Evolutionary conservation across 2,888 invertebrate genomes (phyloP).

Genomic region (Acholoe squamosa): DNA sequence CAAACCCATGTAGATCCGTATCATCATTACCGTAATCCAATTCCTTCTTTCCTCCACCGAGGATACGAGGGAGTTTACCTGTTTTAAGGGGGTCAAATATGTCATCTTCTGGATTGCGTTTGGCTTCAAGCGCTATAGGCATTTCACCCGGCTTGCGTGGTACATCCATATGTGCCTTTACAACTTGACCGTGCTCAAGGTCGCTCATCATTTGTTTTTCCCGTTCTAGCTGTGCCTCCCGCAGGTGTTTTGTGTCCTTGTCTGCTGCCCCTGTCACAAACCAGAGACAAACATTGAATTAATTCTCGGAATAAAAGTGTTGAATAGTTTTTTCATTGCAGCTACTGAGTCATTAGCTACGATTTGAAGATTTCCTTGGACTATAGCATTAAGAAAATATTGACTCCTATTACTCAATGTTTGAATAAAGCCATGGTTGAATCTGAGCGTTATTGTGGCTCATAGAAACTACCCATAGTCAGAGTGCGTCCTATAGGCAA

Average conservation of each 20-base stretch:
- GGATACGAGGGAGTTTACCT: constrained; percentile 49
- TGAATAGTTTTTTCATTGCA: too few species aligned
- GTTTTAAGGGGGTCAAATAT: constrained; percentile 47
- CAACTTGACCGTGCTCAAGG: constrained; percentile 53
- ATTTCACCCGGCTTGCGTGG: not conserved
- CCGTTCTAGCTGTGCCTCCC: not conserved
- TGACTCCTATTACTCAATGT: too few species aligned
- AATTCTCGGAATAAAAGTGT: too few species aligned
- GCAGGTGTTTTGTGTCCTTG: not conserved
- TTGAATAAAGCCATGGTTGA: too few species aligned
- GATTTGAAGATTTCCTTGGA: too few species aligned
- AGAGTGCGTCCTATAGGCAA: too few species aligned
- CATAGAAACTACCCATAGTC: too few species aligned
- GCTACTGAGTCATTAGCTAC: too few species aligned
- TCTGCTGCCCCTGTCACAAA: not conserved
- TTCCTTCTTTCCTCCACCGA: constrained; percentile 42
- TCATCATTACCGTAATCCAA: constrained; percentile 39
- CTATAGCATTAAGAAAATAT: too few species aligned
- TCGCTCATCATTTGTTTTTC: constrained; percentile 52
- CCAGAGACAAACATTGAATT: too few species aligned
- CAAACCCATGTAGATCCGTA: constrained; percentile 51
- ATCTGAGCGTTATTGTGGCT: too few species aligned
- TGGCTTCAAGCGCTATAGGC: not conserved
- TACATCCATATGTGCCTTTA: constrained; percentile 44
- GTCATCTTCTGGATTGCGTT: constrained; percentile 47